phyloP scores from a whole-genome alignment of 2,113 vertebrate genomes.

The Ciconia boyciana region DNA sequence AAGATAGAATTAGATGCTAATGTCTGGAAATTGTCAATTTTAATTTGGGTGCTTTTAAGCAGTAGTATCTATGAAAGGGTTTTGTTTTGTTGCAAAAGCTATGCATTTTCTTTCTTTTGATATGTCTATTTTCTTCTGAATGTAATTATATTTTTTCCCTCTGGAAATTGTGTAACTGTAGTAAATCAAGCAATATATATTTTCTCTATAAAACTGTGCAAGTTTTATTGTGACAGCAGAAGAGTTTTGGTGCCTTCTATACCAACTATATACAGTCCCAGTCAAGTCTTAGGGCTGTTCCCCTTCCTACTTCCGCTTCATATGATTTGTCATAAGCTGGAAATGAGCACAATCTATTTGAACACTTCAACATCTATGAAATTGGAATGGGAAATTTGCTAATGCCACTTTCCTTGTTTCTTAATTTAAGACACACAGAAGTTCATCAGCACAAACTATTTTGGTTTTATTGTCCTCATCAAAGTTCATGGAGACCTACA shows the following conservation, averaged over 20 bases:
- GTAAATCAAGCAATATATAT: background rate
- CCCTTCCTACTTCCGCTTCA: background rate
- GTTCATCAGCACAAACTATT: background rate
- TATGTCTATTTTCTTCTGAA: background rate
- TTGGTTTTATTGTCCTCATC: background rate
- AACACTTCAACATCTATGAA: background rate
- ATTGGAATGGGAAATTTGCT: background rate
- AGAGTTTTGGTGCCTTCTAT: background rate
- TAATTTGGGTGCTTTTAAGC: background rate
- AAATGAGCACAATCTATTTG: background rate
- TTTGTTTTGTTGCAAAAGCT: background rate
- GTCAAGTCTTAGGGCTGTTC: background rate
- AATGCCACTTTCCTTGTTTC: background rate
- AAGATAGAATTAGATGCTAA: background rate
- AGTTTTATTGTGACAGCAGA: background rate
- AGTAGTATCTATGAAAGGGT: background rate
- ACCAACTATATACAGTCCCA: background rate
- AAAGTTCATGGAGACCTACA: background rate
- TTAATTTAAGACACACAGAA: background rate
- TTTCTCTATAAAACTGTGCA: background rate
- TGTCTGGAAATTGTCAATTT: background rate
- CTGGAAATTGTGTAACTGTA: background rate
- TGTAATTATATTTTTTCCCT: background rate
- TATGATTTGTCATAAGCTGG: background rate
- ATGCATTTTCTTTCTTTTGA: background rate